Percentiles rank a stretch among this genome's conserved stretches.
These are phyloP conservation scores for Nyctalus aviator DNA, from an alignment of 2,797 vertebrate genomes.

Conservation along the genomic window DNA sequence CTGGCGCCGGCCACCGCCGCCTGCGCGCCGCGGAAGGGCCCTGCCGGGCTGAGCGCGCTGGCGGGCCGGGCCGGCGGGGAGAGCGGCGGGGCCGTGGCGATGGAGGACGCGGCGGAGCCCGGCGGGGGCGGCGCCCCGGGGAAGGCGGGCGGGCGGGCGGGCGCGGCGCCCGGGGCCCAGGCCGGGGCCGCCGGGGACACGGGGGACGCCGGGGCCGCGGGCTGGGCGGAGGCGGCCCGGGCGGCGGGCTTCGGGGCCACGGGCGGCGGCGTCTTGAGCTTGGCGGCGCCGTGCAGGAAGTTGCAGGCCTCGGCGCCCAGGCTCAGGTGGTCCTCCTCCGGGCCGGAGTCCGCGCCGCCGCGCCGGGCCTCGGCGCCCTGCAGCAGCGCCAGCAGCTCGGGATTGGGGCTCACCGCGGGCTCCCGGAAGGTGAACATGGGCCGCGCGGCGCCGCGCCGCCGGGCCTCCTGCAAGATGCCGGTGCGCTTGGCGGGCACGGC, in stretches of 20 bases:
- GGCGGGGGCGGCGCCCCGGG: constrained; percentile 76
- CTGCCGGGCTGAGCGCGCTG: constrained; percentile 85
- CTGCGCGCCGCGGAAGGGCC: constrained; percentile 90
- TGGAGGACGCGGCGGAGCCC: constrained; percentile 74
- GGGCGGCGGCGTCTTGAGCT: constrained; percentile 96
- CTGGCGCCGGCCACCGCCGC: constrained; percentile 79
- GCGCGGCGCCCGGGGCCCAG: constrained; percentile 91
- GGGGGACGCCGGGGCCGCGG: constrained; percentile 89
- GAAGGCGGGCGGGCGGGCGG: constrained; percentile 90
- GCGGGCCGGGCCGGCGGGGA: constrained; percentile 87
- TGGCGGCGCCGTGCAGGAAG: constrained; percentile 94
- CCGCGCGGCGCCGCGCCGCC: constrained; percentile 90
- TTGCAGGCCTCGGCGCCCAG: constrained; percentile 99
- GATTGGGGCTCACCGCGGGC: constrained; percentile 96
- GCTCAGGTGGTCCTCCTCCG: constrained; percentile 99
- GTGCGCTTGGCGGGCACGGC: constrained; percentile 95
- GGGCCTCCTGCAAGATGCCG: constrained; percentile 94
- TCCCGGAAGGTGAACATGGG: constrained; percentile 99
- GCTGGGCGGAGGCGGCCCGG: constrained; percentile 85
- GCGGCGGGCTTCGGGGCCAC: constrained; percentile 97
- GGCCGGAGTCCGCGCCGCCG: constrained; percentile 91
- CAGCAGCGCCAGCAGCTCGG: constrained; percentile 94
- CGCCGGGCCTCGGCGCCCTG: constrained; percentile 92
- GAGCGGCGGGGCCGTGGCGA: constrained; percentile 78
- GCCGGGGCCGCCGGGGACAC: constrained; percentile 91